A percentile compares a stretch with the other conserved stretches of the same genome.
Evolutionary conservation across 2,113 vertebrate genomes (phyloP).

Genomic region (Heterotilapia buettikoferi): DNA sequence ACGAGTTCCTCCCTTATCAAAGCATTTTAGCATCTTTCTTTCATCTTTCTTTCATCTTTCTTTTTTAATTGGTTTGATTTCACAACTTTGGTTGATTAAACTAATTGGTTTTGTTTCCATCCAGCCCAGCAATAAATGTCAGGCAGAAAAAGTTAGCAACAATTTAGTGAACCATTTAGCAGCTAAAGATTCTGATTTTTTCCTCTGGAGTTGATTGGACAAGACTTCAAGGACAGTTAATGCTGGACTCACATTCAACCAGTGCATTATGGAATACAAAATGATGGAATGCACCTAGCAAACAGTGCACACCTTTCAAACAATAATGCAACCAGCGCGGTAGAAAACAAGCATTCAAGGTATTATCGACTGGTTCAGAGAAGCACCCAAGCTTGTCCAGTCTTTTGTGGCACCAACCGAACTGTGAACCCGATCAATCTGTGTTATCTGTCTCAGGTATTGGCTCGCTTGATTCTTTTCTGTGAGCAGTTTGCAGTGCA

Average conservation of each 20-base stretch:
- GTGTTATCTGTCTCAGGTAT: background rate
- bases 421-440: slow-evolving; percentile 12
- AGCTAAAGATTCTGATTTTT: background rate
- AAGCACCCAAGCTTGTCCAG: background rate
- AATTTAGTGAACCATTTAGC: background rate
- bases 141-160: background rate
- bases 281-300: background rate
- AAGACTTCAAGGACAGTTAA: background rate
- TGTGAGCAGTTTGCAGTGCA: background rate
- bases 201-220: background rate
- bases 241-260: background rate
- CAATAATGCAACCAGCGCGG: slow-evolving; percentile 7
- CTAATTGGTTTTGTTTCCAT: background rate
- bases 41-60: background rate
- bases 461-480: background rate
- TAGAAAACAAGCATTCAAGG: background rate
- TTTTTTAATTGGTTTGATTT: background rate
- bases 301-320: background rate
- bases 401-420: background rate
- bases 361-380: background rate
- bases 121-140: background rate
- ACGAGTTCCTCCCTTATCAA: background rate
- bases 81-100: background rate
- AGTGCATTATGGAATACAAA: background rate
- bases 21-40: background rate